Percentiles rank a stretch among this genome's conserved stretches.
Evolutionary conservation across 37 sponge, comb jelly and placozoan species (phyloP).

Genomic region (Halisarca cf. caerulea): DNA sequence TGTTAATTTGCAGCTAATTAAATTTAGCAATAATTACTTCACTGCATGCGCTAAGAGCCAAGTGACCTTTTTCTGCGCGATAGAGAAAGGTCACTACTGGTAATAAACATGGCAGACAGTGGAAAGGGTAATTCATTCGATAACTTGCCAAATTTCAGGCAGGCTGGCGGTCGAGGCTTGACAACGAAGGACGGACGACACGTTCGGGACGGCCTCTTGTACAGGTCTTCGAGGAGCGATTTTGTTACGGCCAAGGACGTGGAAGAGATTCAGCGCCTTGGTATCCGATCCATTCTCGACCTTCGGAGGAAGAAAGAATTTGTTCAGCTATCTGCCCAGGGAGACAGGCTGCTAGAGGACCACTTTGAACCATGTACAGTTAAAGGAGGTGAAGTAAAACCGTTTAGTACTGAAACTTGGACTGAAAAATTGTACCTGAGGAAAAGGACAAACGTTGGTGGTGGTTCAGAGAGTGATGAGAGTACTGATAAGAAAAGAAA

Average conservation of each 20-base stretch:
- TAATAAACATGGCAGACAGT: not conserved
- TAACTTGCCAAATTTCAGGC: constrained; percentile 82
- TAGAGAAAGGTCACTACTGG: no score
- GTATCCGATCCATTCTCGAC: constrained; percentile 74
- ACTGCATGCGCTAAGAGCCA: no score
- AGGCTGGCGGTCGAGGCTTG: constrained; percentile 60
- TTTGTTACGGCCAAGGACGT: constrained; percentile 62
- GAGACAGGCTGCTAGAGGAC: constrained; percentile 57
- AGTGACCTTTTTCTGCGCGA: no score
- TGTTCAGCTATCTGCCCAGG: constrained; percentile 35
- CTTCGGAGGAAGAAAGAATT: constrained; percentile 50
- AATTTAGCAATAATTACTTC: no score
- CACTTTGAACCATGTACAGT: constrained; percentile 43
- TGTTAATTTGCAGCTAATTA: no score
- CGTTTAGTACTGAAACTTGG: constrained; percentile 26
- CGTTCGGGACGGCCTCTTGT: constrained; percentile 66
- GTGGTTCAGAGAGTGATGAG: not conserved
- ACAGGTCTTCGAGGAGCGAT: constrained; percentile 77
- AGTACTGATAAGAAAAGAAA: not conserved
- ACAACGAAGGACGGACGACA: constrained; percentile 31
- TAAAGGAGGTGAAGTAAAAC: constrained; percentile 50
- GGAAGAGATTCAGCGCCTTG: constrained; percentile 39
- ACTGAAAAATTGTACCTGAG: not conserved
- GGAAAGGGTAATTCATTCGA: constrained; percentile 21
- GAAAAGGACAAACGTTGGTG: not conserved